Evolutionary conservation across 1,140 invertebrate genomes (phyloP).

Genomic region (Radopholus similis): DNA sequence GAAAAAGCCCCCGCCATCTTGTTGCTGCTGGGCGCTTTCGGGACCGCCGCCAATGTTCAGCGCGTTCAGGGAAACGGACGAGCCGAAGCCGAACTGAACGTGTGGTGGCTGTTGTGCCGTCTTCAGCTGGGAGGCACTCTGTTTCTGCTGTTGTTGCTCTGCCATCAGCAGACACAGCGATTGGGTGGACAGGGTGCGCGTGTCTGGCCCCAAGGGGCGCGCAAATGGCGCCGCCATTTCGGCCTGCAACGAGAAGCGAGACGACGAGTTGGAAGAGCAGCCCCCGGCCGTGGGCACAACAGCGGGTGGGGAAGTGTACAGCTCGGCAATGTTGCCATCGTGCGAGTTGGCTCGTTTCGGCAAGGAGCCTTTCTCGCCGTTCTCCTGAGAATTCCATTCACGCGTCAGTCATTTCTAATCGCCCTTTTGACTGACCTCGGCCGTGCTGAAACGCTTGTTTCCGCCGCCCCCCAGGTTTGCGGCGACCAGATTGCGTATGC

Average conservation of each 20-base stretch:
- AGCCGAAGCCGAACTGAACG: neutral
- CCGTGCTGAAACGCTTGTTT: neutral
- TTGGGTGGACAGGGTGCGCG: neutral
- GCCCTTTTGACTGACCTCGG: neutral
- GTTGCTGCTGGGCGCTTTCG: too few relatives aligned
- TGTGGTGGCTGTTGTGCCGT: neutral
- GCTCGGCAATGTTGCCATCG: constrained; percentile 9
- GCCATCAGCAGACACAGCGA: neutral
- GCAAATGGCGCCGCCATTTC: too few relatives aligned
- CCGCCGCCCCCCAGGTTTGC: neutral
- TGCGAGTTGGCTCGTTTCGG: constrained; percentile 50
- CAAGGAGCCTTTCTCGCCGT: too few relatives aligned
- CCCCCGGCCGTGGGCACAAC: neutral
- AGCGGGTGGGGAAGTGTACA: neutral
- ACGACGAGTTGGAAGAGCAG: neutral
- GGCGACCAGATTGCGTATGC: neutral
- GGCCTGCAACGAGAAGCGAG: too few relatives aligned
- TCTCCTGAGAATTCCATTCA: neutral
- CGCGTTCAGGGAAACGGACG: too few relatives aligned
- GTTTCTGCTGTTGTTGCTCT: neutral
- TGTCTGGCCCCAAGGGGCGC: too few relatives aligned
- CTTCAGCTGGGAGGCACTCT: neutral
- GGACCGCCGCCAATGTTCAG: too few relatives aligned
- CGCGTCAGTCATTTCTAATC: neutral
- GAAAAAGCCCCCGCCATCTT: too few relatives aligned